phyloP scores from a whole-genome alignment of 2,888 invertebrate species.

The Sicus ferrugineus region DNA sequence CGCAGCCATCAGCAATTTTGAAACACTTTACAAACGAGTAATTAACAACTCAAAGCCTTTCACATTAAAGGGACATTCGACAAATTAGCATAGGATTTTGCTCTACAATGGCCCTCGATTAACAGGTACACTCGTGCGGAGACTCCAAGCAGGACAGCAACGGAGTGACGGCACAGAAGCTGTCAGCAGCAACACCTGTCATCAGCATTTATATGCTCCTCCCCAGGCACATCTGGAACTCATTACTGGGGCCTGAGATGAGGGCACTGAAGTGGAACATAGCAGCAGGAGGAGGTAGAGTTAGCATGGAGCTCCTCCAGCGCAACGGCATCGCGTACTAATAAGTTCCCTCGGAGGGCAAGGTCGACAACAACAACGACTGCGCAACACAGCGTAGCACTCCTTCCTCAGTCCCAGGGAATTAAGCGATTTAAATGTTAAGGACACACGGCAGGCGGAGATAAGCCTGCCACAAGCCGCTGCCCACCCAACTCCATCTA shows the following conservation, averaged over 20 bases:
- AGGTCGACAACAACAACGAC: neutral
- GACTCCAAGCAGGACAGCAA: neutral
- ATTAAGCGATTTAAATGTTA: neutral
- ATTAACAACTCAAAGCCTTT: neutral
- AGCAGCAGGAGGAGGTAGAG: neutral
- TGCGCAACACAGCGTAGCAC: neutral
- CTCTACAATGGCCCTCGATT: slow-evolving; percentile 7
- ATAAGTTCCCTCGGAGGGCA: slow-evolving; percentile 16
- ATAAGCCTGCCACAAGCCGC: neutral
- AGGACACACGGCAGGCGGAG: neutral
- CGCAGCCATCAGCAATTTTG: too few species aligned
- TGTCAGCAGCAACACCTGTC: slow-evolving; percentile 22
- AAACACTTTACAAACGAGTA: slow-evolving; percentile 11
- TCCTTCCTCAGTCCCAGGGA: neutral
- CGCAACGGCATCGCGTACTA: slow-evolving; percentile 17
- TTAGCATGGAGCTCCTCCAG: slow-evolving; percentile 16
- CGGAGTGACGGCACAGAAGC: neutral
- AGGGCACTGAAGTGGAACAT: neutral
- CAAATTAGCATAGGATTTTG: slow-evolving; percentile 18
- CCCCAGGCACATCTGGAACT: neutral
- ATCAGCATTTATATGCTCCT: slow-evolving; percentile 11
- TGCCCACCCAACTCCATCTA: neutral
- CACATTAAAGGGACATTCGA: neutral
- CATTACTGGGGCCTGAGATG: neutral
- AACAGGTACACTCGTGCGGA: neutral